phyloP scores from a whole-genome alignment of 2,113 vertebrate genomes.

The Sisor rabdophorus region DNA sequence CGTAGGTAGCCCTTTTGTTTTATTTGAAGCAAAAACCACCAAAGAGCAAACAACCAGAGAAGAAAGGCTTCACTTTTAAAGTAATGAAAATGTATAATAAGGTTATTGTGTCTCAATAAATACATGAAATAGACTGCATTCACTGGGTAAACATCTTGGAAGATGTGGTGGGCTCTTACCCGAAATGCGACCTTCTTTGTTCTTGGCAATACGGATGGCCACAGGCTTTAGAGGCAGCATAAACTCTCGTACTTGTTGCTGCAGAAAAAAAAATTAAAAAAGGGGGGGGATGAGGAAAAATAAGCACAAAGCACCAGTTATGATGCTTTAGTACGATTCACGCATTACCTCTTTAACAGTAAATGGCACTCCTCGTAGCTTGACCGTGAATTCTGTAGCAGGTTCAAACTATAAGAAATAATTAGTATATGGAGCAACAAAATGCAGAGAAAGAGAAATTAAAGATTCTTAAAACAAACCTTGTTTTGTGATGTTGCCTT shows the following conservation, averaged over 20 bases:
- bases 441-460: too few relatives aligned
- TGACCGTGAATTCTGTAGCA: constrained; percentile 77
- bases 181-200: constrained; percentile 76
- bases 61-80: neutral
- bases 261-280: constrained; percentile 13
- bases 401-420: constrained; percentile 57
- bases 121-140: neutral
- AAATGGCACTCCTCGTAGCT: constrained; percentile 81
- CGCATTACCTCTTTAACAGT: constrained; percentile 80
- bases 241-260: constrained; percentile 89
- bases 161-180: constrained; percentile 61
- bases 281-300: too few relatives aligned
- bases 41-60: neutral
- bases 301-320: neutral
- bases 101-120: neutral
- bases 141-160: neutral
- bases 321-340: neutral
- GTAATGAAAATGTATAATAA: neutral
- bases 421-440: too few relatives aligned
- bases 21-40: neutral
- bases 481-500: constrained; percentile 46
- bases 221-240: constrained; percentile 84
- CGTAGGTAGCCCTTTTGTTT: neutral
- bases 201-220: constrained; percentile 81
- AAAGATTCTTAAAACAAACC: constrained; percentile 12